Evolutionary conservation across 2,113 vertebrate genomes (phyloP).

Genomic region (Ailurus styani): DNA sequence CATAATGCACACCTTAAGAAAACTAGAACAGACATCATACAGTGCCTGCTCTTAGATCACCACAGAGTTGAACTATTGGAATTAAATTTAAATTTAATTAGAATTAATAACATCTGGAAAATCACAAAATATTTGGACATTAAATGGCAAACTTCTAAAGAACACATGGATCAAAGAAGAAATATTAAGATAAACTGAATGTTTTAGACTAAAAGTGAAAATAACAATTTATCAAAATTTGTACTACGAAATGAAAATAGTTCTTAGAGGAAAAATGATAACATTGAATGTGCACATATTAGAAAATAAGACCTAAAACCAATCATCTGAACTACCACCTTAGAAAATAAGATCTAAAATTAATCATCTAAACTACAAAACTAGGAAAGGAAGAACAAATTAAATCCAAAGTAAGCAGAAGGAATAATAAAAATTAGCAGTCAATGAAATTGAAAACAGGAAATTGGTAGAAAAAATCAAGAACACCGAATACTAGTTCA

Average conservation of each 20-base stretch:
- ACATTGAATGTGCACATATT: neutral
- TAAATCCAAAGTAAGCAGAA: neutral
- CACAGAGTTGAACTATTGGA: neutral
- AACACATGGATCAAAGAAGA: neutral
- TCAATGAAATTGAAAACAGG: neutral
- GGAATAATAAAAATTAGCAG: neutral
- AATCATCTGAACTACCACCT: neutral
- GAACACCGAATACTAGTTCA: neutral
- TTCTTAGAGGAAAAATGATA: neutral
- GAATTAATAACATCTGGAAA: neutral
- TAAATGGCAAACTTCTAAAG: neutral
- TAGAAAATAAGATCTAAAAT: neutral
- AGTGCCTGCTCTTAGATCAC: neutral
- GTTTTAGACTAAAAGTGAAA: neutral
- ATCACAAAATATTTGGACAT: neutral
- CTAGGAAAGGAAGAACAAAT: neutral
- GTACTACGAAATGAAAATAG: neutral
- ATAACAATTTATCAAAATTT: neutral
- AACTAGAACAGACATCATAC: neutral
- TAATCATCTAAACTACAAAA: neutral
- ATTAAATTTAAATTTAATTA: neutral
- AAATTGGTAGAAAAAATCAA: neutral
- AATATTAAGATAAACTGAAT: neutral
- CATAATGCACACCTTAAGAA: neutral
- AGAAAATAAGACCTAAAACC: neutral